Base-by-base conservation (phyloP, 2,888 invertebrate species). In the Ochlodes sylvanus region DNA sequence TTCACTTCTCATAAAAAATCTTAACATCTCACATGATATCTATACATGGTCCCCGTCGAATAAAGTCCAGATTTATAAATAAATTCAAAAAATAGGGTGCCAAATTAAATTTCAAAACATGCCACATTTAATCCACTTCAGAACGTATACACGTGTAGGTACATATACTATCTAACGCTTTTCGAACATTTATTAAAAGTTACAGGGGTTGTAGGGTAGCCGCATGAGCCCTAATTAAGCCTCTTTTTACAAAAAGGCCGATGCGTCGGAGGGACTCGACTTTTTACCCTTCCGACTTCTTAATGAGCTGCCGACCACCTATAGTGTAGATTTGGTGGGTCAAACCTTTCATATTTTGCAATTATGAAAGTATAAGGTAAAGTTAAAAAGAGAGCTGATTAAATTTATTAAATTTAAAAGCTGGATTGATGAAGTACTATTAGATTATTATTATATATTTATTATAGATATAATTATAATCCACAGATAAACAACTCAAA, bases 131-230 rank as follows among this genome's bases (percentile, higher is more conserved):
- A 71, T 69, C 63, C 69, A 60, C 55, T 62, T 56, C 19, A 42
- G 9, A 64, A 47, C 69, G 70, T 72, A 79, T 69, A 73, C 70
- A 70, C 70, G 75, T 76, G 75, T 67, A 74, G 7, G 38, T 66
- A 66, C 77, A 77, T 75, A 75, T 74, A 74, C 74, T 76, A 79
- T 83, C 84, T 82, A 85, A 80, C 84, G 78, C 87, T 89, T 83
- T 83, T 87, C 88, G 90, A 88, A 86, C 92, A 90, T 92, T 92
- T 92, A 93, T 92, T 93, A 92, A 93, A 93, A 93, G 93, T 93
- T 93, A 92, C 92, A 90, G 91, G 90, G 92, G 89, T 86, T 85
- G 88, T 86, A 88, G 90, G 91, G 89, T 79, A 88, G 92, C 92
- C 93, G 86, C 92, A 92, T 85, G 91, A 91, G 88, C 85, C 90